phyloP scores from a whole-genome alignment of 1,140 invertebrate genomes.

The Delia radicum region DNA sequence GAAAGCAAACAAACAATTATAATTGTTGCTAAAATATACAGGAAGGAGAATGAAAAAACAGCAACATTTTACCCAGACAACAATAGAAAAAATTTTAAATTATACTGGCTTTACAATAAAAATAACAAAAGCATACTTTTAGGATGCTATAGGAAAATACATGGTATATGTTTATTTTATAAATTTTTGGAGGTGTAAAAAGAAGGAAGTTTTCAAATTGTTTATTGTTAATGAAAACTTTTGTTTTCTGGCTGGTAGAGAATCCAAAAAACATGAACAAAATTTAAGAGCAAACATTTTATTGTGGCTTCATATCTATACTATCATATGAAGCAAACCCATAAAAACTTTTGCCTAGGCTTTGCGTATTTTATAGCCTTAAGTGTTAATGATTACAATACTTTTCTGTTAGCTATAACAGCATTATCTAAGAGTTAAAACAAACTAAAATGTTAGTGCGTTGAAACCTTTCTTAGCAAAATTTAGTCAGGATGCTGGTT shows the following conservation, averaged over 20 bases:
- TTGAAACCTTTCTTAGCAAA: background rate
- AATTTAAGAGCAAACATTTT: too few relatives aligned
- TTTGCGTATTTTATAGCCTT: too few relatives aligned
- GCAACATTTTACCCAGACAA: background rate
- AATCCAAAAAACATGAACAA: too few relatives aligned
- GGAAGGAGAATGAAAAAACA: too few relatives aligned
- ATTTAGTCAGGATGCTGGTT: background rate
- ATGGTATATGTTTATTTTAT: too few relatives aligned
- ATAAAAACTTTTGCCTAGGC: too few relatives aligned
- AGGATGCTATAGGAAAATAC: background rate
- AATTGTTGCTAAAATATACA: background rate
- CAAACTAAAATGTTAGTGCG: too few relatives aligned
- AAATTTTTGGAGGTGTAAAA: background rate
- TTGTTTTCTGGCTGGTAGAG: background rate
- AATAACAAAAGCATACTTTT: background rate
- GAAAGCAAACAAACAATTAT: background rate
- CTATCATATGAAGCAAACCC: too few relatives aligned
- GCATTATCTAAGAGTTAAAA: too few relatives aligned
- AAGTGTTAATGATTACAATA: background rate
- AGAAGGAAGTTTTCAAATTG: background rate
- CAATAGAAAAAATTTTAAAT: background rate
- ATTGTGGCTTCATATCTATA: too few relatives aligned
- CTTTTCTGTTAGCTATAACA: background rate
- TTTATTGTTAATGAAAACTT: background rate
- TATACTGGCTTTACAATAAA: background rate